A percentile compares a stretch with the other conserved stretches of the same genome.
Evolutionary conservation across 1,140 invertebrate species (phyloP).

Genomic region (Andrena cerasifolii): DNA sequence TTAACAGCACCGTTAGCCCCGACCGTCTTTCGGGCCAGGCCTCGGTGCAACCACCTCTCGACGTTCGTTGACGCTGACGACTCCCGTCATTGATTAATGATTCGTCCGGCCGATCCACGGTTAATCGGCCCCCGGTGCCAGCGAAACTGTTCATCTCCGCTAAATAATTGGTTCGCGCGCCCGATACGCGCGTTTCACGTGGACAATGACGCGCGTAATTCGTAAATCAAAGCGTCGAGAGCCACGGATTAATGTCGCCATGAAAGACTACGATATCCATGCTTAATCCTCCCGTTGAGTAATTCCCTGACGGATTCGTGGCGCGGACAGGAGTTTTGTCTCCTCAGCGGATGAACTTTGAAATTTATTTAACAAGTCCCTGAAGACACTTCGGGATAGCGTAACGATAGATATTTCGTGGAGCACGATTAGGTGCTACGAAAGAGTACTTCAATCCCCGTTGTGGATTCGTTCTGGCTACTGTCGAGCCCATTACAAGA

Average conservation of each 20-base stretch:
- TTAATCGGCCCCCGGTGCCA: slow-evolving; percentile 14
- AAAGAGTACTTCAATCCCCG: too few relatives aligned
- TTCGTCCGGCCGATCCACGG: not conserved
- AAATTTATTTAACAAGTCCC: too few relatives aligned
- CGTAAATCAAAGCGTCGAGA: slow-evolving; percentile 4
- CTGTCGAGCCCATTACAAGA: not conserved
- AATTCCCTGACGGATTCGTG: not conserved
- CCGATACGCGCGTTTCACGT: slow-evolving; percentile 13
- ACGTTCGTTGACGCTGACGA: slow-evolving; percentile 14
- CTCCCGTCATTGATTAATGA: slow-evolving; percentile 44
- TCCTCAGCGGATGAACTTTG: too few relatives aligned
- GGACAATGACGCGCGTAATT: slow-evolving; percentile 1
- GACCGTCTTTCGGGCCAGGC: slow-evolving; percentile 12
- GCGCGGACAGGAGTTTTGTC: not conserved
- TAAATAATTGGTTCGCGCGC: slow-evolving; percentile 36
- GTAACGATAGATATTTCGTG: too few relatives aligned
- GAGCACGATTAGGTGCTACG: too few relatives aligned
- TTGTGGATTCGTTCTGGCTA: too few relatives aligned
- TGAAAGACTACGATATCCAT: too few relatives aligned
- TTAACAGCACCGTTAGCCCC: slow-evolving; percentile 29
- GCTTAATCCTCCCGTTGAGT: not conserved
- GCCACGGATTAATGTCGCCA: not conserved
- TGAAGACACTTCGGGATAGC: too few relatives aligned
- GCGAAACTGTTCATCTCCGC: slow-evolving; percentile 33
- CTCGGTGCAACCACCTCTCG: not conserved